Conservation (phyloP, 2,113 vertebrate genomes). For the Tetraodon nigroviridis region DNA sequence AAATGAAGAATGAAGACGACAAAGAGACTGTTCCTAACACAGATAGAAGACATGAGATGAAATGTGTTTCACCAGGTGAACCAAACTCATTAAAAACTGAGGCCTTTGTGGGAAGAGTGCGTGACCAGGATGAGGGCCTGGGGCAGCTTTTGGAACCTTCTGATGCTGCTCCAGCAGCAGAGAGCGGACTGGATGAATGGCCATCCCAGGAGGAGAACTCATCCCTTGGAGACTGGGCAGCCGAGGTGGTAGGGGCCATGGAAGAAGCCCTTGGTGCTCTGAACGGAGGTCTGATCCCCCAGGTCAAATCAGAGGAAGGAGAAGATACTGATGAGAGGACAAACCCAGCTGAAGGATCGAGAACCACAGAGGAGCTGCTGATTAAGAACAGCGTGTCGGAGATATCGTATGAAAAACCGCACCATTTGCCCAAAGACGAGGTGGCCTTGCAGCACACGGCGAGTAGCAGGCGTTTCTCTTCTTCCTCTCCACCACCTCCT, state of each 20-base stretch:
- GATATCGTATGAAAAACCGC: slow-evolving; percentile 17
- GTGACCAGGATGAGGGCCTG: slow-evolving; percentile 22
- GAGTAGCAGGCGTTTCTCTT: slow-evolving; percentile 69
- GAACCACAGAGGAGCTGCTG: slow-evolving; percentile 5
- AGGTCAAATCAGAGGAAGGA: slow-evolving; percentile 3
- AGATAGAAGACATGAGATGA: slow-evolving; percentile 24
- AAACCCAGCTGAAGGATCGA: slow-evolving; percentile 2
- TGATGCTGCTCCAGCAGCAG: slow-evolving; percentile 23
- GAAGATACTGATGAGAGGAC: slow-evolving; percentile 1
- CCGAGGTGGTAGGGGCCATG: slow-evolving; percentile 71
- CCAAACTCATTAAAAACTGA: slow-evolving; percentile 19
- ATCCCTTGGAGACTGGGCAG: slow-evolving; percentile 67
- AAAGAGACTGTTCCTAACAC: slow-evolving; percentile 13
- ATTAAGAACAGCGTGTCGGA: slow-evolving; percentile 13
- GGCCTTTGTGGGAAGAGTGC: slow-evolving; percentile 14
- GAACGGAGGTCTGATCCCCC: slow-evolving; percentile 34
- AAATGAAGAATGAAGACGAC: slow-evolving; percentile 30
- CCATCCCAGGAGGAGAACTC: slow-evolving; percentile 63
- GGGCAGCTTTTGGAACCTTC: slow-evolving; percentile 17
- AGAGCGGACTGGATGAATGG: slow-evolving; percentile 59
- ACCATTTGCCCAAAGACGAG: slow-evolving; percentile 56
- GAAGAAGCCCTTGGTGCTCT: slow-evolving; percentile 66
- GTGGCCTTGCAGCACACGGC: slow-evolving; percentile 55
- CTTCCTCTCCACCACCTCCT: slow-evolving; percentile 63
- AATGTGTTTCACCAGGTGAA: neutral